A percentile compares a stretch with the other conserved stretches of the same genome.
These are phyloP conservation scores for Clusia tigrina DNA, from an alignment of 2,888 invertebrate genomes.

Conservation along the genomic window DNA sequence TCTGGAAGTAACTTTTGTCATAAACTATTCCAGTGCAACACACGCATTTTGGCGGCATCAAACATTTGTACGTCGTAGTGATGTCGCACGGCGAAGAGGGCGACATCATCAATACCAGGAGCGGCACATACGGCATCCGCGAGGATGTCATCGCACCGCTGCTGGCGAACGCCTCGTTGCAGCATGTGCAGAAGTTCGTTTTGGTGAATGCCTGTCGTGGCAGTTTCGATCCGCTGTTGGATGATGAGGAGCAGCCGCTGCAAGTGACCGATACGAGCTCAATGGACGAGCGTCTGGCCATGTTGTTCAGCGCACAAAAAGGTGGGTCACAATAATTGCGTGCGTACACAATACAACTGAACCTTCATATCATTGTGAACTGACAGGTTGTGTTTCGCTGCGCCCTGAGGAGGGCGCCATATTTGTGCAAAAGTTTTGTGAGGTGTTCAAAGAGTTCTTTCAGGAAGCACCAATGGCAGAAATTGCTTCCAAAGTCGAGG, in stretches of 20 bases:
- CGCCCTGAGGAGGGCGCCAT: neutral
- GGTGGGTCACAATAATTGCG: neutral
- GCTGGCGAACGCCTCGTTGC: neutral
- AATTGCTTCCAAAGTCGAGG: neutral
- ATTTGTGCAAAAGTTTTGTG: neutral
- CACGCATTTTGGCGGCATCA: neutral
- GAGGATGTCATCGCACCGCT: slow-evolving; percentile 1
- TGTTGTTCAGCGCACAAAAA: neutral
- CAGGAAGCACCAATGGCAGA: neutral
- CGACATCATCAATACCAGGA: neutral
- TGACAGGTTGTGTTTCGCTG: neutral
- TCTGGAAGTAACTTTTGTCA: too few relatives aligned
- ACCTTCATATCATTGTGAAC: neutral
- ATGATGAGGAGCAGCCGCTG: neutral
- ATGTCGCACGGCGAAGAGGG: neutral
- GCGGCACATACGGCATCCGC: neutral
- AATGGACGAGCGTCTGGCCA: neutral
- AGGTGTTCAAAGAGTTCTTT: neutral
- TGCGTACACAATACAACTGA: neutral
- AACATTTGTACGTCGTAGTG: neutral
- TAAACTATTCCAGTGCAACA: neutral
- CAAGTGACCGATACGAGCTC: neutral
- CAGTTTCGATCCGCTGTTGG: neutral
- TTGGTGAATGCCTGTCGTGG: slow-evolving; percentile 9
- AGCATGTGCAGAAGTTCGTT: neutral